phyloP scores from a whole-genome alignment of 1,140 invertebrate species.

The Platyura marginata region DNA sequence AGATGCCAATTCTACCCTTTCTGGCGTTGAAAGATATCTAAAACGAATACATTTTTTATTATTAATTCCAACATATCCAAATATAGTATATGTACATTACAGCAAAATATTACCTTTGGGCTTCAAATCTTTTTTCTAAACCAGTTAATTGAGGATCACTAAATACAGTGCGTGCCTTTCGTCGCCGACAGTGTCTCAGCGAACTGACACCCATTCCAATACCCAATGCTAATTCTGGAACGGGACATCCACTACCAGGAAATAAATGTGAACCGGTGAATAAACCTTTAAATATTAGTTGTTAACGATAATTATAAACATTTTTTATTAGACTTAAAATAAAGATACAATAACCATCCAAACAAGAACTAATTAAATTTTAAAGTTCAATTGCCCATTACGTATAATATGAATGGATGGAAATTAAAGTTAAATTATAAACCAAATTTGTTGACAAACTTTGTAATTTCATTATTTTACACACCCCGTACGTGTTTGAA shows the following conservation, averaged over 20 bases:
- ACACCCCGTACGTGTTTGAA: too few species aligned
- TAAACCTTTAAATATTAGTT: slow-evolving; percentile 16
- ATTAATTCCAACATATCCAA: neutral
- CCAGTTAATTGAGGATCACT: slow-evolving; percentile 92
- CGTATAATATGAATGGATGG: too few species aligned
- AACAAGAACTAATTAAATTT: too few species aligned
- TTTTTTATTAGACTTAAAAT: too few species aligned
- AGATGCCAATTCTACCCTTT: slow-evolving; percentile 84
- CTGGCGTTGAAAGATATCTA: slow-evolving; percentile 84
- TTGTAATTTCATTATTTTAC: too few species aligned
- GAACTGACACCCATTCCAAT: slow-evolving; percentile 44
- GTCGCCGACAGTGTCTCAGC: slow-evolving; percentile 71
- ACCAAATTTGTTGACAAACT: too few species aligned
- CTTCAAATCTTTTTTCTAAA: slow-evolving; percentile 87
- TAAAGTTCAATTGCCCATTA: too few species aligned
- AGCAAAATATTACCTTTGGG: slow-evolving; percentile 39
- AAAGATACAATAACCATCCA: too few species aligned
- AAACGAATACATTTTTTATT: neutral
- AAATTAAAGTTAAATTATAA: too few species aligned
- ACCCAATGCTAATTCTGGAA: slow-evolving; percentile 23
- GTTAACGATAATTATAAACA: slow-evolving; percentile 7
- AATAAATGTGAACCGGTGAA: slow-evolving; percentile 21
- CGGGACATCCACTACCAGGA: slow-evolving; percentile 30
- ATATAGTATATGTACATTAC: neutral
- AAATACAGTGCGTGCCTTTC: slow-evolving; percentile 94